A percentile compares a stretch with the other conserved stretches of the same genome.
These are phyloP conservation scores for Thyatira batis DNA, from an alignment of 2,888 invertebrate species.

Conservation along the genomic window DNA sequence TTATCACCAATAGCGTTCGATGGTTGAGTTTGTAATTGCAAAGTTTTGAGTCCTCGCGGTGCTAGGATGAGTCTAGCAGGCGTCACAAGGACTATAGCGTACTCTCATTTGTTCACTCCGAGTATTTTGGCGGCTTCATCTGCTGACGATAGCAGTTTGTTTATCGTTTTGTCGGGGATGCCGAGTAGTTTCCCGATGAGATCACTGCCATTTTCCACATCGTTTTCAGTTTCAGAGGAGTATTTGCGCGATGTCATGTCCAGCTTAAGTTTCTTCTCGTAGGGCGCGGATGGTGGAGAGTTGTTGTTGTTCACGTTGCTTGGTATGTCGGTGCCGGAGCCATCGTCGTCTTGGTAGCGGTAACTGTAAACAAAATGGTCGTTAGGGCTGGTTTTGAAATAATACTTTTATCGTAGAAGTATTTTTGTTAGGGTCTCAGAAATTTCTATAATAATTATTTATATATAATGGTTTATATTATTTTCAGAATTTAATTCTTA, in stretches of 20 bases:
- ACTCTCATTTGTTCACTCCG: conserved; percentile 88
- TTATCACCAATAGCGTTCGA: conserved; percentile 38
- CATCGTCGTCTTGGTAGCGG: conserved; percentile 72
- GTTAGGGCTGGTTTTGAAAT: too few relatives aligned
- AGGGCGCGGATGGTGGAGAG: conserved; percentile 80
- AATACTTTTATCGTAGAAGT: too few relatives aligned
- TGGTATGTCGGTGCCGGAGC: conserved; percentile 72
- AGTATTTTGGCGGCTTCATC: conserved; percentile 94
- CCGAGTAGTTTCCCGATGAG: conserved; percentile 95
- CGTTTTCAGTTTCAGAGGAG: conserved; percentile 74
- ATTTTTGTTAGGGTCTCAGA: too few relatives aligned
- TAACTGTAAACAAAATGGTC: conserved; percentile 45
- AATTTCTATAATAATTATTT: too few relatives aligned
- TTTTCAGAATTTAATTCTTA: too few relatives aligned
- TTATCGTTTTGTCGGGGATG: conserved; percentile 92
- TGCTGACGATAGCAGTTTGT: conserved; percentile 90
- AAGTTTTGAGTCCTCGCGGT: conserved; percentile 69
- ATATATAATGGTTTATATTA: too few relatives aligned
- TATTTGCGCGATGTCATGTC: conserved; percentile 77
- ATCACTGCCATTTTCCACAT: conserved; percentile 85
- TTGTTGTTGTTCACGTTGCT: conserved; percentile 80
- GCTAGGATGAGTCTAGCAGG: conserved; percentile 74
- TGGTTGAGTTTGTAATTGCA: conserved; percentile 44
- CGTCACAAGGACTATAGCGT: conserved; percentile 79
- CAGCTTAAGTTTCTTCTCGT: conserved; percentile 79